phyloP scores from a whole-genome alignment of 2,888 invertebrate species.

The Cabera pusaria region DNA sequence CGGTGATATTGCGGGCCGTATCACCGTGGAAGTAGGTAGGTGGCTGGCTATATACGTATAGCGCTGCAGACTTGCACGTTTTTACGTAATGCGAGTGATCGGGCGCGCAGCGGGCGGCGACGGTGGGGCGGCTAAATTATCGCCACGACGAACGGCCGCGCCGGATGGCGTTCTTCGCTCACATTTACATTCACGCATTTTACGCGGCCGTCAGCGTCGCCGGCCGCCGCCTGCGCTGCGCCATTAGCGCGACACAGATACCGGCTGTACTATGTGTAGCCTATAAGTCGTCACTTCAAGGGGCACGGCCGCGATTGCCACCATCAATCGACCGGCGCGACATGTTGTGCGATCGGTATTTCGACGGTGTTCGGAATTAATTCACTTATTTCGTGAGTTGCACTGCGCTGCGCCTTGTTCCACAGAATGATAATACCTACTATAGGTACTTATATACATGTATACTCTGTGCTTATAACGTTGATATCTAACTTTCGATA shows the following conservation, averaged over 20 bases:
- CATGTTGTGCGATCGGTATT: constrained; percentile 45
- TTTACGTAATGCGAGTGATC: constrained; percentile 48
- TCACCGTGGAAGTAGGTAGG: constrained; percentile 8
- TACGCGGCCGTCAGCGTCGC: constrained; percentile 56
- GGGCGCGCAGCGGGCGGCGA: constrained; percentile 37
- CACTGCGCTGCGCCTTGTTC: too few species aligned
- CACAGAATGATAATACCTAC: too few species aligned
- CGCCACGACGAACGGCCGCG: constrained; percentile 32
- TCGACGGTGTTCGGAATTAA: constrained; percentile 30
- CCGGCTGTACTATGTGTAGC: constrained; percentile 31
- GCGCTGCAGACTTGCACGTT: constrained; percentile 48
- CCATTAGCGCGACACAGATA: constrained; percentile 56
- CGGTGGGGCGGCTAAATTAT: constrained; percentile 47
- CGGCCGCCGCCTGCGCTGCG: constrained; percentile 54
- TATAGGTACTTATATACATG: too few species aligned
- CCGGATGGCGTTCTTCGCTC: constrained; percentile 39
- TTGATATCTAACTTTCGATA: too few species aligned
- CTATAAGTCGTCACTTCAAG: constrained; percentile 44
- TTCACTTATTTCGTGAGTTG: constrained; percentile 22
- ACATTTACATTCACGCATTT: constrained; percentile 64
- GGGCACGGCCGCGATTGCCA: constrained; percentile 55
- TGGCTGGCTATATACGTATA: constrained; percentile 34
- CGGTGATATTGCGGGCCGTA: constrained; percentile 23
- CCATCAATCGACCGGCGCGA: constrained; percentile 55
- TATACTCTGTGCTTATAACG: too few species aligned